Evolutionary conservation across 2,797 vertebrate genomes (phyloP).

Genomic region (Chloroceryle amazona): DNA sequence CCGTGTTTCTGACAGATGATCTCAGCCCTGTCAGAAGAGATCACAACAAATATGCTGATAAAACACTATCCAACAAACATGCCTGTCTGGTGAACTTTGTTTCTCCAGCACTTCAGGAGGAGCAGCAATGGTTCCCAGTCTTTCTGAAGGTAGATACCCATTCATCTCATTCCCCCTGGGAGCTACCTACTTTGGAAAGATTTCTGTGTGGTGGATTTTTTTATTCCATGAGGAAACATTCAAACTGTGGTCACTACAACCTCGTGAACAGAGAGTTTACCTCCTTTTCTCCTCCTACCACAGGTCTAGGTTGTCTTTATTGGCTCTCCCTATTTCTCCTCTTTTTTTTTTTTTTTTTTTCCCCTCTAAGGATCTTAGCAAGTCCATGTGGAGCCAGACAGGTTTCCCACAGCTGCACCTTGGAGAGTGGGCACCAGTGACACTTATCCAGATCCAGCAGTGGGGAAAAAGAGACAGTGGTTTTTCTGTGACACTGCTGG

Average conservation of each 20-base stretch:
- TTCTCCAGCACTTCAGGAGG: neutral
- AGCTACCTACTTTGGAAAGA: neutral
- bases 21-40: neutral
- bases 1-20: neutral
- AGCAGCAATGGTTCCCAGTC: neutral
- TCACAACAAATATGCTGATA: neutral
- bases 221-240: neutral
- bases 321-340: neutral
- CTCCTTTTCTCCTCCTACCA: neutral
- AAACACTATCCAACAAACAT: neutral
- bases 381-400: neutral
- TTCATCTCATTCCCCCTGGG: neutral
- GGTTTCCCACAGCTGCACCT: fast-evolving
- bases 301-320: neutral
- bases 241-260: neutral
- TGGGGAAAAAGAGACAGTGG: neutral
- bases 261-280: neutral
- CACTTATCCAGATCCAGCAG: neutral
- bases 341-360: neutral
- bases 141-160: neutral
- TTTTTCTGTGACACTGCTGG: neutral
- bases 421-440: neutral
- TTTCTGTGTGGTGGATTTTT: neutral
- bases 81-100: neutral
- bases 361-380: neutral